Evolutionary conservation across 2,113 vertebrate species (phyloP).

Genomic region (Nothocercus julius): DNA sequence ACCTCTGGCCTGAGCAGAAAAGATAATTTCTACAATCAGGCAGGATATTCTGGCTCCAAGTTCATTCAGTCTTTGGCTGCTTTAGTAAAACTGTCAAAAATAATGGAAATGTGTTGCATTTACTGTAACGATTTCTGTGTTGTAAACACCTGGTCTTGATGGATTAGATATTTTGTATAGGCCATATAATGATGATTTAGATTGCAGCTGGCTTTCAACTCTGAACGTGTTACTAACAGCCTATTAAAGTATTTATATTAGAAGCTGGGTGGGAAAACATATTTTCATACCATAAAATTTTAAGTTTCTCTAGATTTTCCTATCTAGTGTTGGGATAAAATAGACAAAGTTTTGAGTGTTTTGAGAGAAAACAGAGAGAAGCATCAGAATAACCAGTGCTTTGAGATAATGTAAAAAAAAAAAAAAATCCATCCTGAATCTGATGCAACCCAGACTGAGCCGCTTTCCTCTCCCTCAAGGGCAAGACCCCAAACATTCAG

Average conservation of each 20-base stretch:
- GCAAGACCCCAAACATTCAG: neutral
- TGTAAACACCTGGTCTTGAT: conserved; percentile 46
- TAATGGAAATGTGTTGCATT: conserved; percentile 2
- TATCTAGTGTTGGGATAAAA: neutral
- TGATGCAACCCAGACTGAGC: neutral
- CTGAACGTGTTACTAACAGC: neutral
- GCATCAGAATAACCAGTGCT: neutral
- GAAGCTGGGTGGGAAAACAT: neutral
- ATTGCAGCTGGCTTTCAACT: conserved; percentile 9
- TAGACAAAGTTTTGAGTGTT: neutral
- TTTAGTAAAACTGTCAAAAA: conserved; percentile 34
- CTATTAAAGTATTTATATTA: neutral
- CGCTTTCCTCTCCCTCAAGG: neutral
- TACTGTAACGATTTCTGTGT: conserved; percentile 5
- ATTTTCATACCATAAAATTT: neutral
- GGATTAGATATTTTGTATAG: conserved; percentile 3
- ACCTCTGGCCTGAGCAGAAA: neutral
- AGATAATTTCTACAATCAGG: neutral
- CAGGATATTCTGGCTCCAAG: neutral
- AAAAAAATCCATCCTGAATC: neutral
- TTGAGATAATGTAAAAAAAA: neutral
- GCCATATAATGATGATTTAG: conserved; percentile 3
- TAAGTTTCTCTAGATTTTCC: neutral
- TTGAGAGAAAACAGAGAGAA: neutral
- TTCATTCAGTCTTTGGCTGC: neutral